Conservation (phyloP, 64 coral and sea anemone species). For the Stichodactyla mertensii region DNA sequence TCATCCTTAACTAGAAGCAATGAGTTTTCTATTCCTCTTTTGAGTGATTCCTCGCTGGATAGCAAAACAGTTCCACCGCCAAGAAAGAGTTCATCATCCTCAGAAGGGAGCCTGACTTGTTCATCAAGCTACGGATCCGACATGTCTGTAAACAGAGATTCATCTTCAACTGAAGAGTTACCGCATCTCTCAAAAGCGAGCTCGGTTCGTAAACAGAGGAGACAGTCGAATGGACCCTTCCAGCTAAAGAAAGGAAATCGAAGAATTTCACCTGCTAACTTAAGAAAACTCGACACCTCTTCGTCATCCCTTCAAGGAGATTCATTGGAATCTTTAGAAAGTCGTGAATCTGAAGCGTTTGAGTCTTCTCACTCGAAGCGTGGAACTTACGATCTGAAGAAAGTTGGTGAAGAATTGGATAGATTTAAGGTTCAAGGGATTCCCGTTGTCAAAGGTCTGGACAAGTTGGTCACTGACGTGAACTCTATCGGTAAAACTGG, state of each 20-base stretch:
- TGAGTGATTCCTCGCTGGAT: neutral
- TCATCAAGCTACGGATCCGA: conserved; percentile 9
- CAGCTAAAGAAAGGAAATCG: neutral
- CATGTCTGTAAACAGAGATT: neutral
- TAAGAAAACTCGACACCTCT: neutral
- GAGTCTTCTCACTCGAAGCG: conserved; percentile 23
- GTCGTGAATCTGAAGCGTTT: neutral
- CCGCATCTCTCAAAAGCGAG: neutral
- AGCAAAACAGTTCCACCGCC: neutral
- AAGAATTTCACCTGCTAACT: neutral
- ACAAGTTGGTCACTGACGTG: neutral
- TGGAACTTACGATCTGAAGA: conserved; percentile 74
- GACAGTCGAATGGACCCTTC: conserved; percentile 5
- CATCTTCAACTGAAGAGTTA: conserved; percentile 12
- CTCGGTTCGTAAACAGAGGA: neutral
- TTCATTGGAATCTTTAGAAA: neutral
- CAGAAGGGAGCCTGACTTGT: conserved; percentile 13
- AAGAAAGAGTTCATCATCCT: conserved; percentile 20
- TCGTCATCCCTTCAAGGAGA: neutral
- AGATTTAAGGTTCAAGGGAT: conserved; percentile 28
- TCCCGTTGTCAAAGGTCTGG: conserved; percentile 32
- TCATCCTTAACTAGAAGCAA: neutral
- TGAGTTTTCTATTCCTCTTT: neutral
- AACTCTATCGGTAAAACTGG: neutral
- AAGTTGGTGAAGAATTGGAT: conserved; percentile 60